phyloP scores from a whole-genome alignment of 2,113 vertebrate species.

The Mixornis gularis region DNA sequence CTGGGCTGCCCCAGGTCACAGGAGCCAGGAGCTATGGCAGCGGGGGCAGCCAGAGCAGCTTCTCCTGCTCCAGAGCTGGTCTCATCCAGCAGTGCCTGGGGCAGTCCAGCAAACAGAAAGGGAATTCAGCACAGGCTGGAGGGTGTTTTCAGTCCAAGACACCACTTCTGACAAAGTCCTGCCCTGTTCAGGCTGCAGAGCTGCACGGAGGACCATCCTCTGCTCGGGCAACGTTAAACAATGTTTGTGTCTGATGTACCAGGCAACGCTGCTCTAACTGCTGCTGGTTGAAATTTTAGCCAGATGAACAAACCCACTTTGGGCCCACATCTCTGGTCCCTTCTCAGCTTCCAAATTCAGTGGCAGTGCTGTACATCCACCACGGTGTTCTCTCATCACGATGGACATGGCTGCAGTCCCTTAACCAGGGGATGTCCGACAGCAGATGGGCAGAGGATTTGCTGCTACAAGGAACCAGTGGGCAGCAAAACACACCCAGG shows the following conservation, averaged over 20 bases:
- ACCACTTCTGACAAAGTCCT: background rate
- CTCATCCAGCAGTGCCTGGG: background rate
- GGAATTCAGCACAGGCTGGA: background rate
- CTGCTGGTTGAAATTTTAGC: background rate
- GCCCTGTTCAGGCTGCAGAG: background rate
- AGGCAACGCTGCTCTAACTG: background rate
- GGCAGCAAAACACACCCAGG: background rate
- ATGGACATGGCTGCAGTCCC: background rate
- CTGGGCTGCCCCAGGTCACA: background rate
- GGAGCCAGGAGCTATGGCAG: background rate
- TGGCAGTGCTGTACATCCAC: background rate
- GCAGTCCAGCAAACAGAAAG: background rate
- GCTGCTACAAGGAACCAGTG: background rate
- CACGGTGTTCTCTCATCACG: background rate
- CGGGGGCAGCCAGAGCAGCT: background rate
- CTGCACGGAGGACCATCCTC: background rate
- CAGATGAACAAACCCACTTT: background rate
- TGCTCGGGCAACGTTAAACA: background rate
- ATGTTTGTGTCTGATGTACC: background rate
- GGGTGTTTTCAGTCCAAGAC: background rate
- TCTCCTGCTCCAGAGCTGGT: background rate
- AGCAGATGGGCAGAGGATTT: background rate
- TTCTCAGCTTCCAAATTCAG: background rate
- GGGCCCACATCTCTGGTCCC: background rate
- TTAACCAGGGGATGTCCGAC: fast-evolving